Base-by-base conservation (phyloP, 2,797 vertebrate genomes). In the Babyrousa celebensis region DNA sequence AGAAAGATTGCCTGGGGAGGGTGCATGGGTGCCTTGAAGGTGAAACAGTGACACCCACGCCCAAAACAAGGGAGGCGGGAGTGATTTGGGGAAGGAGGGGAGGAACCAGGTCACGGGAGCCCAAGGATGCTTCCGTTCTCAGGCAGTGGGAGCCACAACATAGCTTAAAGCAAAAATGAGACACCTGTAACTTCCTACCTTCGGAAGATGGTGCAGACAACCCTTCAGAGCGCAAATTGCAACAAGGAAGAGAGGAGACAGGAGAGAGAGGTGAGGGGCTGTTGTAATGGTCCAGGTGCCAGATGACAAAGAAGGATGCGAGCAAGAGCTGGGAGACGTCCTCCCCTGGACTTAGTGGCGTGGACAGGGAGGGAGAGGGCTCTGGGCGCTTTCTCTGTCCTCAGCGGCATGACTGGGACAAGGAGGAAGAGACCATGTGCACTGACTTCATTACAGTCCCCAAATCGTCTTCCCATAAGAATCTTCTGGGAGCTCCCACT, bases 61-160 rank as follows among this genome's bases (percentile, higher is more conserved):
- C 43, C 27, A 6, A 12, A 32, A 60, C 0, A 0, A 25, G 63
- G 6, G 11, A 25, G 1, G 14, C 3, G 12, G 43, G 0, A 5
- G 43, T 1, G 20, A 54, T 10, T 1, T 0, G 0, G 20, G 16
- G 12, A 36, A 48, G 43, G 58, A 12, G 43, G 10, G 5, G 3
- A 27, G 0, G 21, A n/a, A 4, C 6, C 3, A 15, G 43, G 15
- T 8, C 62, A 2, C 60, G 0, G 32, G 32, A 72, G 36, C 21
- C 60, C 21, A 0, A 0, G 7, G 71, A 9, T 3, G 36, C 36
- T 7, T 16, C 17, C 3, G 5, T 52, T 65, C 60, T n/a, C 56
- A 25, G 82, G 4, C 63, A 14, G 43, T 21, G 18, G 54, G 25
- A 72, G 11, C 56, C 17, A 9, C 29, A 23, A 18, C 27, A 12